These are phyloP conservation scores for Conus canariensis DNA, from an alignment of 2,888 invertebrate species.

Conservation along the genomic window DNA sequence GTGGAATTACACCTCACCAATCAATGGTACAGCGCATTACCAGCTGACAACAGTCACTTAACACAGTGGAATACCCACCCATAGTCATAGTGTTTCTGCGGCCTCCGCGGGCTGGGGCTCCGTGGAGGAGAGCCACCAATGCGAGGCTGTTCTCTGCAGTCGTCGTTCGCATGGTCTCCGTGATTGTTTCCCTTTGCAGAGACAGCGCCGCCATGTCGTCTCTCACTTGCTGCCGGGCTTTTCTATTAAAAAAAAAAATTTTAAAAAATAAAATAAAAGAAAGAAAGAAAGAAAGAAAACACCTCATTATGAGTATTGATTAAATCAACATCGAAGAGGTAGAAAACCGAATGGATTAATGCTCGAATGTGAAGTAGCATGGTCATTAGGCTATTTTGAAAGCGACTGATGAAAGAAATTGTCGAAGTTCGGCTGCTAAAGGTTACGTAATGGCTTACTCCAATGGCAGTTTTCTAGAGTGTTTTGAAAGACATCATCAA, in stretches of 20 bases:
- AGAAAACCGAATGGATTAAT: neutral
- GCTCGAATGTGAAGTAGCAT: neutral
- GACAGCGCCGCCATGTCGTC: neutral
- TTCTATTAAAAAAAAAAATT: neutral
- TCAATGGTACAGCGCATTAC: too few species aligned
- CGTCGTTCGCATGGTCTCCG: neutral
- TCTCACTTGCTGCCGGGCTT: neutral
- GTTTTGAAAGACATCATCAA: too few species aligned
- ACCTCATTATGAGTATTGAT: too few species aligned
- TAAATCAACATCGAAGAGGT: too few species aligned
- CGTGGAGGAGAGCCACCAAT: neutral
- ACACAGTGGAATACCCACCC: neutral
- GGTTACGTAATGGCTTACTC: too few species aligned
- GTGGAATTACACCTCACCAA: too few species aligned
- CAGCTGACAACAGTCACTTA: too few species aligned
- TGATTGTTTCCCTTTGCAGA: neutral
- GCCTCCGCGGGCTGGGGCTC: slow-evolving; percentile 12
- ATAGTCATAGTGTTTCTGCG: neutral
- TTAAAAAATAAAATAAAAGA: neutral
- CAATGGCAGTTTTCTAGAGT: too few species aligned
- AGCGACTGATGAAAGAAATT: too few species aligned
- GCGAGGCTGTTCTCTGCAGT: neutral
- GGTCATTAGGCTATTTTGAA: too few species aligned
- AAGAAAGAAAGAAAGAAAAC: too few species aligned
- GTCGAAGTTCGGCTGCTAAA: too few species aligned